Evolutionary conservation across 1,140 invertebrate genomes (phyloP), one percentile per base, ranked within the genome.

Genomic region (Leptonema lineaticorne): DNA sequence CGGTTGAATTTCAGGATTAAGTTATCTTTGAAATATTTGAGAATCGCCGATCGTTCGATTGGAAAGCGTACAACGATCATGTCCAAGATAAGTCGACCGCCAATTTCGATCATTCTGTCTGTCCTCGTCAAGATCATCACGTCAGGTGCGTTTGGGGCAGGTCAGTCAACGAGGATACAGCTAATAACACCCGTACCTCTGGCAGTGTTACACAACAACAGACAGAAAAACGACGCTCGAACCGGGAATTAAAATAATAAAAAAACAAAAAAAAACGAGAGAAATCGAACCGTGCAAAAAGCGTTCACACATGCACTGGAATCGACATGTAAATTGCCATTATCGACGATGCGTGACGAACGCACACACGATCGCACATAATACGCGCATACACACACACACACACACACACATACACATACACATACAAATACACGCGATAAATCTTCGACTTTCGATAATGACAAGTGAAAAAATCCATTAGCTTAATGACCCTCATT

Each of bases 81-180:
- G n/a, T 11, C 30, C 30, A 11, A 11, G 30, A 11, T 11, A 33
- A 5, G 30, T 33, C 30, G 11, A 33, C 5, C 11, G 9, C 37
- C 37, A 41, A 41, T 41, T 41, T 9, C 37, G 2, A 4, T 41
- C 37, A 11, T 2, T 11, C 37, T 16, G 37, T 41, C 37, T 16
- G 9, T 41, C 37, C 37, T 41, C 37, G 37, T 53, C 18, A 26
- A 24, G 37, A n/a, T 9, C 50, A 53, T 53, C 50, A 53, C 57
- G 57, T 59, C 57, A 59, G 57, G 57, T 59, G 57, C 33, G 28
- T 30, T 59, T 59, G 57, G 57, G 57, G 57, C 57, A 59, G 57
- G 57, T 59, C 57, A 59, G 57, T 29, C 8, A 53, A 27, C 18
- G 20, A 53, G 48, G 20, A 16, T 18, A 9, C n/a, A 14, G 48